phyloP scores from a whole-genome alignment of 1,140 invertebrate genomes.

The Cyclina sinensis region DNA sequence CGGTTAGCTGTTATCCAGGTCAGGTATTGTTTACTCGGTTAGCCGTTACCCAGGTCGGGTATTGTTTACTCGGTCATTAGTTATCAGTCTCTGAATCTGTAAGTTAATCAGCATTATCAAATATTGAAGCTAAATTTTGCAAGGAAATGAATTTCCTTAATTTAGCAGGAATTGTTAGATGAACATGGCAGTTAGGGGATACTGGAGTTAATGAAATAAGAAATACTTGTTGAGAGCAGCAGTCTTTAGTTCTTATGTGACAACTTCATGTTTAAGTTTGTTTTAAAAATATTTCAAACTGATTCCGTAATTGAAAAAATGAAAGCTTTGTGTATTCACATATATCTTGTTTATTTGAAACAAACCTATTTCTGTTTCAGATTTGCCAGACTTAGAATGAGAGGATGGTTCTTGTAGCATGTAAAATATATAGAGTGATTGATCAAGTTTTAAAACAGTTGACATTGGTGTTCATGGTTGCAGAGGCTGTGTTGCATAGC shows the following conservation, averaged over 20 bases:
- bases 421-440: background rate
- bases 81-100: too few species aligned
- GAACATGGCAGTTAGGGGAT: too few species aligned
- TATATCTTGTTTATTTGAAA: background rate
- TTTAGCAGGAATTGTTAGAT: too few species aligned
- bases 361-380: background rate
- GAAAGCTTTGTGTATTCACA: background rate
- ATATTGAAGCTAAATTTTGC: too few species aligned
- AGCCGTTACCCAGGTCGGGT: too few species aligned
- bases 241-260: background rate
- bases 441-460: background rate
- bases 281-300: background rate
- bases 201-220: too few species aligned
- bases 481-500: background rate
- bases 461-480: slow-evolving; percentile 6
- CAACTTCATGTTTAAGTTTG: background rate
- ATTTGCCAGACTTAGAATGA: slow-evolving; percentile 50
- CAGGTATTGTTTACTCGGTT: too few species aligned
- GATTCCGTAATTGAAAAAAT: background rate
- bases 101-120: too few species aligned
- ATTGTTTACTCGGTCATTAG: too few species aligned
- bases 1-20: too few species aligned
- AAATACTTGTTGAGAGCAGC: too few species aligned
- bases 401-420: background rate
- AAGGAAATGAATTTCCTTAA: too few species aligned